Percentiles rank a stretch among this genome's conserved stretches.
Evolutionary conservation across 1,140 invertebrate species (phyloP).

Genomic region (Nixonia krombeini): DNA sequence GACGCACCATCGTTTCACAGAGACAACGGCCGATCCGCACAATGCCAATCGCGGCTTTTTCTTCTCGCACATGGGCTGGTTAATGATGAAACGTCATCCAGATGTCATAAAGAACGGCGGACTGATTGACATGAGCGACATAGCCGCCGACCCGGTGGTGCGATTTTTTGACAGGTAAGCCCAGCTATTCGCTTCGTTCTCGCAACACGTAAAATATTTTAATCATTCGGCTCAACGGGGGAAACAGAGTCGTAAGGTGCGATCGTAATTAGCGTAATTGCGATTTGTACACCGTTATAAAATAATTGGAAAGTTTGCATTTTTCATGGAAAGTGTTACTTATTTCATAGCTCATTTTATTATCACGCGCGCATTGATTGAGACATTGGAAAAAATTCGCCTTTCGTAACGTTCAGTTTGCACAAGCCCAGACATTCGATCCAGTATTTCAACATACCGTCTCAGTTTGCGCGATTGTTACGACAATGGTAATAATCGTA

Average conservation of each 20-base stretch:
- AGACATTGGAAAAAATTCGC: too few relatives aligned
- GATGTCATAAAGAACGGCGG: conserved; percentile 76
- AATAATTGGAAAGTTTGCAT: background rate
- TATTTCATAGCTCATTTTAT: too few relatives aligned
- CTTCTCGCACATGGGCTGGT: conserved; percentile 89
- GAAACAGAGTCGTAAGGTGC: too few relatives aligned
- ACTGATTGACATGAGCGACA: conserved; percentile 82
- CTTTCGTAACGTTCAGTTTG: too few relatives aligned
- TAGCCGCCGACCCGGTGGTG: conserved; percentile 82
- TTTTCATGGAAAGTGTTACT: background rate
- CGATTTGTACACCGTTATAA: background rate
- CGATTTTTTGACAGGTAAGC: conserved; percentile 80
- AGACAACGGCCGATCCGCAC: conserved; percentile 87
- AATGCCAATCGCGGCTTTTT: conserved; percentile 87
- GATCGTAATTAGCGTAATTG: too few relatives aligned
- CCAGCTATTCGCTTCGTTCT: too few relatives aligned
- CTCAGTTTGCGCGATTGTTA: too few relatives aligned
- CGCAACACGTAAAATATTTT: background rate
- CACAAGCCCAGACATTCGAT: too few relatives aligned
- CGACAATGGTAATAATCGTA: too few relatives aligned
- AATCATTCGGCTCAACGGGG: background rate
- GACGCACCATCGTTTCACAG: conserved; percentile 86
- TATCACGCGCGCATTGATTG: too few relatives aligned
- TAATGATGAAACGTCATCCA: conserved; percentile 83
- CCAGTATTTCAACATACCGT: too few relatives aligned